A percentile compares a stretch with the other conserved stretches of the same genome.
Evolutionary conservation across 2,888 invertebrate genomes (phyloP).

Genomic region (Salpingus planirostris): DNA sequence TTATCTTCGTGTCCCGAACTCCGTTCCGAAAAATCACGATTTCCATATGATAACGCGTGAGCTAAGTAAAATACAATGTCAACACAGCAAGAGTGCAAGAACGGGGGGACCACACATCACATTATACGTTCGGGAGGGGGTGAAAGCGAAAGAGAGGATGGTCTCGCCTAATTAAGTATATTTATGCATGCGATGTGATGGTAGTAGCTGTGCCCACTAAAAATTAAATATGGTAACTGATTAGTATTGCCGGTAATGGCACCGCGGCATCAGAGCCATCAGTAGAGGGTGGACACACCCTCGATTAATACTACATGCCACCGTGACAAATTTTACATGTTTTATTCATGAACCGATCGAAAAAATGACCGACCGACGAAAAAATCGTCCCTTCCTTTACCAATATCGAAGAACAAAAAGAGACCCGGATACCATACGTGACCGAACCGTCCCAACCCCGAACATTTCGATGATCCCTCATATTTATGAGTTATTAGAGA

Average conservation of each 20-base stretch:
- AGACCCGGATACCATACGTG: slow-evolving; percentile 3
- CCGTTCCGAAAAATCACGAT: too few species aligned
- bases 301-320: slow-evolving; percentile 25
- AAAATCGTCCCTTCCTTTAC: slow-evolving; percentile 6
- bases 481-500: slow-evolving; percentile 26
- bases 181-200: slow-evolving; percentile 14
- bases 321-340: slow-evolving; percentile 25
- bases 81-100: too few species aligned
- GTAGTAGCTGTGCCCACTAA: slow-evolving; percentile 19
- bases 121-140: too few species aligned
- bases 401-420: slow-evolving; percentile 2
- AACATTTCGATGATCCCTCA: slow-evolving; percentile 20
- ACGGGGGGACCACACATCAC: too few species aligned
- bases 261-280: too few species aligned
- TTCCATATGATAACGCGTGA: too few species aligned
- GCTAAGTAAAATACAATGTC: too few species aligned
- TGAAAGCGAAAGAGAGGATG: too few species aligned
- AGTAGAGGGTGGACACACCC: too few species aligned
- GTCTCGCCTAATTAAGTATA: slow-evolving; percentile 14
- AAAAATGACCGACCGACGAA: slow-evolving; percentile 8
- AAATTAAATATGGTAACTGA: slow-evolving; percentile 25
- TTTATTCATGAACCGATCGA: slow-evolving; percentile 22
- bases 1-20: too few species aligned
- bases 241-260: slow-evolving; percentile 25
- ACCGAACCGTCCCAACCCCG: slow-evolving; percentile 1